Evolutionary conservation across 2,888 invertebrate genomes (phyloP), one percentile per base, ranked within the genome.

Genomic region (Trisateles emortualis): DNA sequence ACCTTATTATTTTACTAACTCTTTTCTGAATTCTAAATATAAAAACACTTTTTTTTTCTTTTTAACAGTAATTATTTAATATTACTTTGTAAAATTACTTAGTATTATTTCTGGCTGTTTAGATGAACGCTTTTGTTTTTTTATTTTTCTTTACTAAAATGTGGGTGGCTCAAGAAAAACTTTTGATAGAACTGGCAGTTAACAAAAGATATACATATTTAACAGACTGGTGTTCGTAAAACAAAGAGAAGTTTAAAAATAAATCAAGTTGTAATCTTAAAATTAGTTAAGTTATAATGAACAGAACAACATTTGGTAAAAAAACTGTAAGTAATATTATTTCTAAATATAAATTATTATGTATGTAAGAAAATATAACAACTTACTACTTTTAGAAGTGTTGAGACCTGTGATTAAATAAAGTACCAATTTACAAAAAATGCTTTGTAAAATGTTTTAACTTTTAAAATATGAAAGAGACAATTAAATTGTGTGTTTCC

Each of bases 241-340:
- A 1, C 17, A 30, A 19, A 36, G 3, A 22, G 17, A 4, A 2
- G n/a, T 36, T 10, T n/a, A 13, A 30, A 46, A 42, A 42, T 19
- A 4, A 24, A 36, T 22, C 14, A 36, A 41, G 16, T 40, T 10
- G 17, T 32, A 16, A 33, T 9, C 16, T 40, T 9, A 19, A 3
- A 29, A 26, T 3, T 24, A 36, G 16, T 35, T 16, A 10, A 36
- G 16, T 16, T n/a, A 73, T 42, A 33, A 74, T 70, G 70, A 67
- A 68, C 19, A 66, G 76, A 58, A 51, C 52, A 10, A 65, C 56
- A 3, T 74, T 78, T 58, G 67, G 64, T n/a, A 73, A 56, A 48
- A 74, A 71, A 58, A 53, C 62, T 47, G 74, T 74, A n/a, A 74
- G 74, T 74, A 49, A 6, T 40, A 8, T 41, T 39, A 17, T 8